Base-by-base conservation (phyloP, 2,113 vertebrate species). In the Corythoichthys haematopterus region DNA sequence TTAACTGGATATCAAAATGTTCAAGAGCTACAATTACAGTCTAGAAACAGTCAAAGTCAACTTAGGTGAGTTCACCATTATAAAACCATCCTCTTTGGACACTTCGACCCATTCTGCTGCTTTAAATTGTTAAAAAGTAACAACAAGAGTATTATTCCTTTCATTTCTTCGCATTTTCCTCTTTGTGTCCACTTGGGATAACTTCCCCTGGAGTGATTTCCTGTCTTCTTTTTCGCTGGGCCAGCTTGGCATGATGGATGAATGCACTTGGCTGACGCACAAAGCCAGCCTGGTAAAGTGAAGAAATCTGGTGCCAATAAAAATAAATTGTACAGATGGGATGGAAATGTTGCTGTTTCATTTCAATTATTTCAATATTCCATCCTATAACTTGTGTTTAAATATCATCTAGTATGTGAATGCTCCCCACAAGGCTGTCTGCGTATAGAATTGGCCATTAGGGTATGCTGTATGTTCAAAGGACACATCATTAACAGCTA, bases 401-500 rank as follows among this genome's bases (percentile, higher is more conserved):
- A 88, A 87, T 43, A 84, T 77, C 82, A 72, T 66, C 72, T 77
- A 65, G 59, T 57, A 14, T 57, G 36, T 57, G 33, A 59, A 62
- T 64, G 56, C 64, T 70, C 80, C 82, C 82, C 62, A 52, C 78
- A 20, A 66, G 71, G 78, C 68, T 79, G 75, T 81, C 64, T 79
- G 75, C 77, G 78, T 78, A 52, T 79, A 73, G 78, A 81, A 80
- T 74, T 78, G 83, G 77, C 84, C 85, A 82, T 82, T 82, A 81
- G 86, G 80, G 84, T 88, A 74, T 80, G 28, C 10, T 28, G 48
- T 40, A 83, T 76, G 83, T 87, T 87, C 83, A 89, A 89, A 88
- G 84, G 86, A 89, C 77, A 83, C 82, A 87, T 88, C 85, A 82
- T 89, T 86, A 86, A 80, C 78, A 73, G 81, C 87, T 90, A 89